Conservation (phyloP, 2,888 invertebrate species). For the Drosophila colorata region DNA sequence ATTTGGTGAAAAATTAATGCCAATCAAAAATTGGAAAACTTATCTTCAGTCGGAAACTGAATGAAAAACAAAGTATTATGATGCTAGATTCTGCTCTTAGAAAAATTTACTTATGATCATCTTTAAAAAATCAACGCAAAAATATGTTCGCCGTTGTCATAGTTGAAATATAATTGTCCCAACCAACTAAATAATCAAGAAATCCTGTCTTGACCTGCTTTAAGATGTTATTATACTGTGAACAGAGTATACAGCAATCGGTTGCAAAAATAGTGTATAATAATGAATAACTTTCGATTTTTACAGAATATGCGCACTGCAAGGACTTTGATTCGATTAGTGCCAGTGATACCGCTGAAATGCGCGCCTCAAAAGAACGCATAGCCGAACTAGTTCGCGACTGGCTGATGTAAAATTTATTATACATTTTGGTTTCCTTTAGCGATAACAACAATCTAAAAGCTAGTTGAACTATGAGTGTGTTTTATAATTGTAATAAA, state of each 20-base stretch:
- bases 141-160: too few relatives aligned
- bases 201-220: too few relatives aligned
- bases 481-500: constrained; percentile 34
- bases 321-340: constrained; percentile 82
- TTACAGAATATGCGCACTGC: constrained; percentile 82
- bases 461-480: background rate
- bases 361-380: constrained; percentile 80
- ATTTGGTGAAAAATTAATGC: too few relatives aligned
- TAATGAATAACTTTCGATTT: background rate
- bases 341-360: constrained; percentile 68
- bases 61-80: too few relatives aligned
- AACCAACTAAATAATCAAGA: too few relatives aligned
- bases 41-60: too few relatives aligned
- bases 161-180: too few relatives aligned
- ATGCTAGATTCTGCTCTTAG: too few relatives aligned
- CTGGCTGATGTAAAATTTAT: constrained; percentile 67
- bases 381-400: constrained; percentile 79
- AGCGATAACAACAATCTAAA: constrained; percentile 14
- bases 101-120: too few relatives aligned
- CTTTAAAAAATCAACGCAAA: too few relatives aligned
- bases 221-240: background rate
- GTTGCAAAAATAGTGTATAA: background rate
- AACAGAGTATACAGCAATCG: too few relatives aligned
- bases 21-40: too few relatives aligned
- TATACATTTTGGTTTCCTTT: constrained; percentile 1